A percentile compares a stretch with the other conserved stretches of the same genome.
Evolutionary conservation across 2,113 vertebrate species (phyloP).

Genomic region (Dipodomys stephensi): DNA sequence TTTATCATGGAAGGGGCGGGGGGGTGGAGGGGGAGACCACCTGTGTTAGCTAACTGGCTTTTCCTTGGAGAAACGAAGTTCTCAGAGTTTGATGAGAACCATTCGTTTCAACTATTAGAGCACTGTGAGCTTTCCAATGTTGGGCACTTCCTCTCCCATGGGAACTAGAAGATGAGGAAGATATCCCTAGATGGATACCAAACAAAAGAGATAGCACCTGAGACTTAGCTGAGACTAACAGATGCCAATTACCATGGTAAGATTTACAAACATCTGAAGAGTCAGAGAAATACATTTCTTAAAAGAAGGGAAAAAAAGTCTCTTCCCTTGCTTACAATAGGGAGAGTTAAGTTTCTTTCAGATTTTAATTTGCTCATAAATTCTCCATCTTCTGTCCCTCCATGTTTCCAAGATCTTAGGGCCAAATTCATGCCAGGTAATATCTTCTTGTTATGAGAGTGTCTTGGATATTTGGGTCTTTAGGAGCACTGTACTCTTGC

Average conservation of each 20-base stretch:
- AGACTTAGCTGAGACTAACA: no score
- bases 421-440: background rate
- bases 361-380: background rate
- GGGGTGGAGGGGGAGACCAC: background rate
- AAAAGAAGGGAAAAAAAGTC: background rate
- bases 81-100: background rate
- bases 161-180: background rate
- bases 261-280: background rate
- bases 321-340: background rate
- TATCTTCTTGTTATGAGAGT: background rate
- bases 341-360: background rate
- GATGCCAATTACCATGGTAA: background rate
- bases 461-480: background rate
- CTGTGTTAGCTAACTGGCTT: background rate
- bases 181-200: background rate
- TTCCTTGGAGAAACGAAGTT: background rate
- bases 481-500: background rate
- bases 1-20: background rate
- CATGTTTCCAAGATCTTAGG: background rate
- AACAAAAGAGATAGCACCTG: background rate
- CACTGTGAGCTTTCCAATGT: background rate
- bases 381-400: background rate
- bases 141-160: background rate
- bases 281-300: conserved; percentile 12
- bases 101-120: background rate